A percentile compares a stretch with the other conserved stretches of the same genome.
These are phyloP conservation scores for Darevskia nairensis DNA, from an alignment of 2,797 vertebrate species.

Conservation along the genomic window DNA sequence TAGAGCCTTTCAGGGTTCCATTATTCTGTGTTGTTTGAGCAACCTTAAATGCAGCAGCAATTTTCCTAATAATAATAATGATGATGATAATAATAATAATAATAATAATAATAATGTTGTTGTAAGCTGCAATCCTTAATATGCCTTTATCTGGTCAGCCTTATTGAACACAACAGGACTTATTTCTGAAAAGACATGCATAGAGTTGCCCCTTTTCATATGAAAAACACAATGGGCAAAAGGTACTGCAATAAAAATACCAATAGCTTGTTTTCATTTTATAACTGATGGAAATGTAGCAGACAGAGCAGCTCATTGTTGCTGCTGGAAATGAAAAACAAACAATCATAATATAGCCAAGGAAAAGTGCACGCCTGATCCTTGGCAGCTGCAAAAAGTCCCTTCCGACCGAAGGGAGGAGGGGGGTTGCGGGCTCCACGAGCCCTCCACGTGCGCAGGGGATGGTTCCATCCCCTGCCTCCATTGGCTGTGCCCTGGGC, in stretches of 20 bases:
- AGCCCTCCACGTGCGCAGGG: too few relatives aligned
- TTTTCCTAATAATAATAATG: slow-evolving; percentile 86
- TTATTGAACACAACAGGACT: neutral
- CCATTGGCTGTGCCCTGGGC: too few relatives aligned
- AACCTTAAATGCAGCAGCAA: slow-evolving; percentile 97
- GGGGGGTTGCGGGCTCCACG: too few relatives aligned
- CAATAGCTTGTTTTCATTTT: neutral
- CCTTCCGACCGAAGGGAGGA: too few relatives aligned
- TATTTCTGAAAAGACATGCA: neutral
- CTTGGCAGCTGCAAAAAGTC: slow-evolving; percentile 45
- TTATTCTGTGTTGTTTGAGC: slow-evolving; percentile 95
- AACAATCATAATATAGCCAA: slow-evolving; percentile 16
- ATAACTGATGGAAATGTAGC: slow-evolving; percentile 13
- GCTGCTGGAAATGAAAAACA: slow-evolving; percentile 44
- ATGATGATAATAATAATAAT: neutral
- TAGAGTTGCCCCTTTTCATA: neutral
- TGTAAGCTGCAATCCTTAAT: neutral
- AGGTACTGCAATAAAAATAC: neutral
- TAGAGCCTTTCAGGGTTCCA: slow-evolving; percentile 94
- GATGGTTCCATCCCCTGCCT: too few relatives aligned
- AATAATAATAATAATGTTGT: neutral
- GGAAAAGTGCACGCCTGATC: neutral
- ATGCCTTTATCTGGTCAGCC: neutral
- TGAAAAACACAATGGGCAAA: neutral
- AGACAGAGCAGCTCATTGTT: neutral